A percentile compares a stretch with the other conserved stretches of the same genome.
Conservation (phyloP, 1,140 invertebrate species). For the Ganaspis sp. region DNA sequence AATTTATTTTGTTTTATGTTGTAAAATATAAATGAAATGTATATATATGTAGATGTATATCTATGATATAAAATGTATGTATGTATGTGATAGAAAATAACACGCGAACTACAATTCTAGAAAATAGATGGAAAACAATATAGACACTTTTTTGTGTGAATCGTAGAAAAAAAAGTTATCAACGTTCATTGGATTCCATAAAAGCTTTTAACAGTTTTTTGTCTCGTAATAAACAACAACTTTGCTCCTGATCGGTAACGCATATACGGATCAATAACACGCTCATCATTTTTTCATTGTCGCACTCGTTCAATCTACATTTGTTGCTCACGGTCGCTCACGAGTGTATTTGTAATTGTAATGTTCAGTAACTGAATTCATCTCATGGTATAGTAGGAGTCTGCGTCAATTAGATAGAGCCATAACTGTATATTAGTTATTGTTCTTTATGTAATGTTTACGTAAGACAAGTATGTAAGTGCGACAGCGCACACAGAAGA, state of each 20-base stretch:
- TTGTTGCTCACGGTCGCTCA: background rate
- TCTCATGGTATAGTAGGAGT: constrained; percentile 45
- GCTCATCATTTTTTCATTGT: constrained; percentile 1
- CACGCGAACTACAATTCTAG: too few species aligned
- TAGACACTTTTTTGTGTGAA: too few species aligned
- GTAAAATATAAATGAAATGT: too few species aligned
- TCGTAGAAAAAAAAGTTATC: too few species aligned
- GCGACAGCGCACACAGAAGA: constrained; percentile 43
- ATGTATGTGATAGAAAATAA: too few species aligned
- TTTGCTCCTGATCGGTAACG: background rate
- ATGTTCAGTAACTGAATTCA: constrained; percentile 55
- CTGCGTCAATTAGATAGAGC: constrained; percentile 56
- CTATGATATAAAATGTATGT: too few species aligned
- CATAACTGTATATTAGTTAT: constrained; percentile 56
- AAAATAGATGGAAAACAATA: too few species aligned
- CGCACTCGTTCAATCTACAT: constrained; percentile 12
- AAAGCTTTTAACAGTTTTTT: too few species aligned
- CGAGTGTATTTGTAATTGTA: constrained; percentile 1
- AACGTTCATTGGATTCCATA: too few species aligned
- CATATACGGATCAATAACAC: background rate
- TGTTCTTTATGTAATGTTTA: constrained; percentile 74
- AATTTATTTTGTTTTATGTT: too few species aligned
- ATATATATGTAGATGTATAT: too few species aligned
- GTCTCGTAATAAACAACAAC: too few species aligned
- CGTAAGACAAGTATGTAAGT: constrained; percentile 59